Percentiles rank a stretch among this genome's conserved stretches.
phyloP scores from a whole-genome alignment of 2,888 invertebrate species.

The Drosophila macrospina region DNA sequence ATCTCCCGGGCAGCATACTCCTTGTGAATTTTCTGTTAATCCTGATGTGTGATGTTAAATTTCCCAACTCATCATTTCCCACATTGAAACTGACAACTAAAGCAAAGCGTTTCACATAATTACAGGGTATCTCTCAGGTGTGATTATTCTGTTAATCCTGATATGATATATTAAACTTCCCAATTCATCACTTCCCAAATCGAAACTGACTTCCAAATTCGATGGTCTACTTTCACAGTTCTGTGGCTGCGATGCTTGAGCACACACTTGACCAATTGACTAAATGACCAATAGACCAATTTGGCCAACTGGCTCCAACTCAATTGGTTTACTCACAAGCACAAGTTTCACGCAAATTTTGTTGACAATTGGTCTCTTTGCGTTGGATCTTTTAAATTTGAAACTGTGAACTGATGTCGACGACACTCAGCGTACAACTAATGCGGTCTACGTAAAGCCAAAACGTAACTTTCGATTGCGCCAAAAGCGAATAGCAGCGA shows the following conservation, averaged over 20 bases:
- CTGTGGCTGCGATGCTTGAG: conserved; percentile 8
- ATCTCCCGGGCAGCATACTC: too few species aligned
- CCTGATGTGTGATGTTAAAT: too few species aligned
- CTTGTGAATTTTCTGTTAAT: too few species aligned
- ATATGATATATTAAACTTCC: background rate
- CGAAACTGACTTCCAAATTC: conserved; percentile 13
- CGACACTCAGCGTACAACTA: conserved; percentile 69
- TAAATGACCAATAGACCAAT: too few species aligned
- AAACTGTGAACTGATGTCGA: conserved; percentile 66
- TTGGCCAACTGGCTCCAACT: background rate
- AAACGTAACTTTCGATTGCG: conserved; percentile 80
- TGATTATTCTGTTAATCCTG: background rate
- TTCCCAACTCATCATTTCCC: too few species aligned
- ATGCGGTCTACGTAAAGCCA: conserved; percentile 73
- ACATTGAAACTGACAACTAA: too few species aligned
- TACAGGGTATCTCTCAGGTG: background rate
- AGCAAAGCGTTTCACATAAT: background rate
- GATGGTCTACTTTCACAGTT: conserved; percentile 6
- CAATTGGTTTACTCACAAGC: conserved; percentile 18
- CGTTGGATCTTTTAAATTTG: conserved; percentile 3
- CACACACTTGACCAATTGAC: conserved; percentile 14
- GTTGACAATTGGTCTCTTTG: conserved; percentile 2
- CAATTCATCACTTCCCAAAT: conserved; percentile 1
- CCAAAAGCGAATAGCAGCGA: conserved; percentile 57
- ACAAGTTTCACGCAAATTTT: conserved; percentile 12